Evolutionary conservation across 1,140 invertebrate species (phyloP).

Genomic region (Plectrocnemia conspersa): DNA sequence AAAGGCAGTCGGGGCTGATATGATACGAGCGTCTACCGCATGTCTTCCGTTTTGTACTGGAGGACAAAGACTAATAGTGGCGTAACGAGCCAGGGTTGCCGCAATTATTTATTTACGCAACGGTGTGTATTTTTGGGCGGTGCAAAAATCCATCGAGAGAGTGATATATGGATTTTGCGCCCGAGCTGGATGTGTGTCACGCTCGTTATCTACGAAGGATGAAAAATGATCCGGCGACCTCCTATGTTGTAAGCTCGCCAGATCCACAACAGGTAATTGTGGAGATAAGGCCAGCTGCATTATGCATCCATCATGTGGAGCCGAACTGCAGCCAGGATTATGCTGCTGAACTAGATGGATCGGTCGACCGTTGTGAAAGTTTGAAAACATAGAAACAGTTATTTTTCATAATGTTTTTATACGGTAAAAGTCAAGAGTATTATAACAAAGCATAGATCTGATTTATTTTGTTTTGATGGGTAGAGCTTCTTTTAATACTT

Average conservation of each 20-base stretch:
- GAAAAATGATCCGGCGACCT: slow-evolving; percentile 34
- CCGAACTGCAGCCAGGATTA: slow-evolving; percentile 11
- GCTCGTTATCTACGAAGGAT: slow-evolving; percentile 33
- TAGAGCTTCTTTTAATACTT: no score
- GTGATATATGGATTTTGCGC: slow-evolving; percentile 28
- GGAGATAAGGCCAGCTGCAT: slow-evolving; percentile 28
- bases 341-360: slow-evolving; percentile 11
- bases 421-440: no score
- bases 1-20: not conserved
- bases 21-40: slow-evolving; percentile 1
- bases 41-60: slow-evolving; percentile 22
- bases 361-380: no score
- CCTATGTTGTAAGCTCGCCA: slow-evolving; percentile 26
- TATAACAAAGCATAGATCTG: no score
- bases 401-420: no score
- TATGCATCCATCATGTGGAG: slow-evolving; percentile 30
- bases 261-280: slow-evolving; percentile 32
- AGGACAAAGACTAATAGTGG: slow-evolving; percentile 28
- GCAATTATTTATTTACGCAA: not conserved
- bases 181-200: slow-evolving; percentile 23
- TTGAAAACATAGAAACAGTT: no score
- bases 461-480: no score
- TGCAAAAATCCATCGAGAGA: slow-evolving; percentile 20
- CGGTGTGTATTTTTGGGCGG: slow-evolving; percentile 8
- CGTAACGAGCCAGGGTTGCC: slow-evolving; percentile 5